These are phyloP conservation scores for Drosophila persimilis DNA, from an alignment of 1,140 invertebrate genomes.

Conservation along the genomic window DNA sequence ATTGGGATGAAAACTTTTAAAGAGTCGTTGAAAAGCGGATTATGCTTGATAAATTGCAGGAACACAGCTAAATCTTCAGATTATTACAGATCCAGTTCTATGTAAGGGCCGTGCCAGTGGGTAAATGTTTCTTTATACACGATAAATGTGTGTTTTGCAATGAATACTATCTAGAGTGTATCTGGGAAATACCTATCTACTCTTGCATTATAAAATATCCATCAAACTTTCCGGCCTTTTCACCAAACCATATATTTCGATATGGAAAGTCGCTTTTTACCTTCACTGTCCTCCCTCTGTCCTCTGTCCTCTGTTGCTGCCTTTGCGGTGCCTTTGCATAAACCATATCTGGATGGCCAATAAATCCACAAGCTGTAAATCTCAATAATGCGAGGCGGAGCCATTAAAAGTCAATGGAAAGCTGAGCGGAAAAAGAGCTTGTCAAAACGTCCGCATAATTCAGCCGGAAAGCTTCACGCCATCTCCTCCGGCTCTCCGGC, in stretches of 20 bases:
- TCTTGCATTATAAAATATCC: not conserved
- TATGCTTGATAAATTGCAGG: not conserved
- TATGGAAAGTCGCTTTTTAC: conserved; percentile 13
- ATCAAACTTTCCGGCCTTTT: too few species aligned
- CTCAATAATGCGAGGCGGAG: conserved; percentile 42
- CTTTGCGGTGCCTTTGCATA: conserved; percentile 11
- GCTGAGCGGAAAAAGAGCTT: conserved; percentile 49
- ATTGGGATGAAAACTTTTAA: conserved; percentile 21
- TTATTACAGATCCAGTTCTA: too few species aligned
- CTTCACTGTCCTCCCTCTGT: not conserved
- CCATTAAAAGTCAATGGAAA: conserved; percentile 49
- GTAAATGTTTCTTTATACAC: too few species aligned
- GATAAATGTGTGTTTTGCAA: too few species aligned
- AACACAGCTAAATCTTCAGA: not conserved
- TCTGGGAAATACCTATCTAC: too few species aligned
- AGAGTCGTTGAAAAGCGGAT: not conserved
- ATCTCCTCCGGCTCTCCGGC: conserved; percentile 1
- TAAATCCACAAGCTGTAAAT: conserved; percentile 47
- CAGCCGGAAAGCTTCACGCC: conserved; percentile 36
- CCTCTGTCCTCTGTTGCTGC: not conserved
- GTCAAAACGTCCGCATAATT: conserved; percentile 51
- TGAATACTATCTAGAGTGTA: too few species aligned
- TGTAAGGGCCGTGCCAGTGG: too few species aligned
- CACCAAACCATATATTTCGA: not conserved
- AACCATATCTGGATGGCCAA: conserved; percentile 37